Evolutionary conservation across 1,140 invertebrate species (phyloP).

Genomic region (Bombus pyrosoma): DNA sequence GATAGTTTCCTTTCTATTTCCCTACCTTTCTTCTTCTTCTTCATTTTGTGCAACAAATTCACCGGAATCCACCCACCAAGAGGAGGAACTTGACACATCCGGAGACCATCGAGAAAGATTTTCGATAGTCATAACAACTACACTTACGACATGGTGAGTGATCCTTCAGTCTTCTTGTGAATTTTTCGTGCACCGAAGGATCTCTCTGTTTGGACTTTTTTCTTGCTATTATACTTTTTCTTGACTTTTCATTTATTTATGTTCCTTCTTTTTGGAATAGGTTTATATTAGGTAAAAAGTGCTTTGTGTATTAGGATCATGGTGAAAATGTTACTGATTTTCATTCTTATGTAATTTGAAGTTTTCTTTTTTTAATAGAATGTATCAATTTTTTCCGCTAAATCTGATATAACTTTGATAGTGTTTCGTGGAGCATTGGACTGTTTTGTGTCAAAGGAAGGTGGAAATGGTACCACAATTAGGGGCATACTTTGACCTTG

Average conservation of each 20-base stretch:
- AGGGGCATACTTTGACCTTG: too few relatives aligned
- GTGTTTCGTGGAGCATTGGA: too few relatives aligned
- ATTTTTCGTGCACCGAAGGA: neutral
- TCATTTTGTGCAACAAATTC: neutral
- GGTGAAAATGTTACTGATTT: neutral
- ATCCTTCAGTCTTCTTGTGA: neutral
- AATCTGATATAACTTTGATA: too few relatives aligned
- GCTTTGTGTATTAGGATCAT: too few relatives aligned
- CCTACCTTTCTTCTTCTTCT: neutral
- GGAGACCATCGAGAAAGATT: neutral
- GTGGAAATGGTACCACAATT: too few relatives aligned
- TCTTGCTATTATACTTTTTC: neutral
- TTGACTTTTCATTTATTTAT: neutral
- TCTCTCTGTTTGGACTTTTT: neutral
- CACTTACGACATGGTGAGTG: conserved; percentile 57
- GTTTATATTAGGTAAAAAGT: neutral
- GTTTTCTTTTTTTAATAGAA: neutral
- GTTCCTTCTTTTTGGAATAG: neutral
- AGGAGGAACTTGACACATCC: neutral
- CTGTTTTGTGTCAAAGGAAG: too few relatives aligned
- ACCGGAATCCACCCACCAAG: neutral
- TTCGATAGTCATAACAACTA: neutral
- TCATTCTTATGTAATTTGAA: neutral
- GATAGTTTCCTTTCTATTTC: neutral
- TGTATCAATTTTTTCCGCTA: too few relatives aligned